Base-by-base conservation (phyloP, 2,888 invertebrate genomes). In the Drosophila mimetica region DNA sequence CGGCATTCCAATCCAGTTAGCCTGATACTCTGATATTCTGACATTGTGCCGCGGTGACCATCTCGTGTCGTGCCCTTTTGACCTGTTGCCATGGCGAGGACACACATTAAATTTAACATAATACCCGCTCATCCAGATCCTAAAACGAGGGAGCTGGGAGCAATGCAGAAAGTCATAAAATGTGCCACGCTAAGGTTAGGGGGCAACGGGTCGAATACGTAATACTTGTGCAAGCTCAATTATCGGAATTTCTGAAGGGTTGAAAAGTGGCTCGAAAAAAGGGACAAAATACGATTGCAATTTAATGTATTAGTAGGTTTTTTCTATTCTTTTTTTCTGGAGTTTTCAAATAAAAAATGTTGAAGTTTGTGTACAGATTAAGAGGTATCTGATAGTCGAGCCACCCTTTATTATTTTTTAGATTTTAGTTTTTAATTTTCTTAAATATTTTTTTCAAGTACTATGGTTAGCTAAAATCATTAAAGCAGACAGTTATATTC, bases 81-180 rank as follows among this genome's bases (percentile, higher is more conserved):
- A 80, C 80, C 78, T 72, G 80, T 84, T 80, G 76, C 78, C 80
- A 80, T 84, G 72, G 60, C 67, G 37, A 30, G 48, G 54, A 28
- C 55, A 53, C 66, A 77, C 69, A 84, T 84, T 58, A 75, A 84
- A 71, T 72, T 77, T 60, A 81, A 74, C 84, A 75, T 67, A 74
- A 84, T 77, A 64, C 63, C 60, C n/a, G 52, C 8, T 46, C 51
- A 11, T 14, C 22, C 28, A 25, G 18, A 25, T 39, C 32, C 37
- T 5, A 11, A 42, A 41, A 13, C 47, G 11, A n/a, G 41, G 20
- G 16, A 28, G n/a, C 6, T 32, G 14, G 30, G 18, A n/a, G 41
- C 14, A 13, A 13, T 42, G 42, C 42, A 22, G 22, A 22, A 41
- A 32, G 22, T 32, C 44, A 54, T 54, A 44, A 54, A 54, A 16